phyloP scores from a whole-genome alignment of 2,888 invertebrate genomes.

The Perithous albicinctus region DNA sequence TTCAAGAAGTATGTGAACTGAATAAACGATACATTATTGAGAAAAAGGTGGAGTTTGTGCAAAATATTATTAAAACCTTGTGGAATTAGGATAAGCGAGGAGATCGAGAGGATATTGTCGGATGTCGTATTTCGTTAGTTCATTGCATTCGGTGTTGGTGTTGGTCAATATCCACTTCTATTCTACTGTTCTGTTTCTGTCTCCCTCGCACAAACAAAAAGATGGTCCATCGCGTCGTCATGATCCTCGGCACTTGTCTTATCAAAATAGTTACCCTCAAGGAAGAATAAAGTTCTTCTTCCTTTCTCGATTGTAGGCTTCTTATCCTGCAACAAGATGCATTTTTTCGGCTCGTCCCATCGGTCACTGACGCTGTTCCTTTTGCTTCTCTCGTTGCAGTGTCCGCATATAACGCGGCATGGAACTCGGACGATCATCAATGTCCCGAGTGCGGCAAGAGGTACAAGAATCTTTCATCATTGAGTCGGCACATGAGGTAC shows the following conservation, averaged over 20 bases:
- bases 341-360: conserved; percentile 33
- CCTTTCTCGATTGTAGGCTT: conserved; percentile 4
- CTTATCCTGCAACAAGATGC: neutral
- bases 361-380: conserved; percentile 69
- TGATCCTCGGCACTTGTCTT: conserved; percentile 3
- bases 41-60: conserved; percentile 7
- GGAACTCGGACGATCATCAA: conserved; percentile 69
- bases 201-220: conserved; percentile 6
- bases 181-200: neutral
- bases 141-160: conserved; percentile 38
- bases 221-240: neutral
- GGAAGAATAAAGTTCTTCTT: neutral
- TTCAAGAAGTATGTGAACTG: conserved; percentile 21
- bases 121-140: neutral
- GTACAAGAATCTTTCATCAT: conserved; percentile 79
- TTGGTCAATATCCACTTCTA: conserved; percentile 9
- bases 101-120: conserved; percentile 27
- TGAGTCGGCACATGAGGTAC: conserved; percentile 80
- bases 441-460: conserved; percentile 78
- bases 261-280: neutral
- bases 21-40: conserved; percentile 50
- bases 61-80: conserved; percentile 11
- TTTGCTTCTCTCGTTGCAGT: conserved; percentile 78
- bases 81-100: neutral
- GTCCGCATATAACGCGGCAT: conserved; percentile 63